Evolutionary conservation across 2,113 vertebrate genomes (phyloP).

Genomic region (Leucopsar rothschildi): DNA sequence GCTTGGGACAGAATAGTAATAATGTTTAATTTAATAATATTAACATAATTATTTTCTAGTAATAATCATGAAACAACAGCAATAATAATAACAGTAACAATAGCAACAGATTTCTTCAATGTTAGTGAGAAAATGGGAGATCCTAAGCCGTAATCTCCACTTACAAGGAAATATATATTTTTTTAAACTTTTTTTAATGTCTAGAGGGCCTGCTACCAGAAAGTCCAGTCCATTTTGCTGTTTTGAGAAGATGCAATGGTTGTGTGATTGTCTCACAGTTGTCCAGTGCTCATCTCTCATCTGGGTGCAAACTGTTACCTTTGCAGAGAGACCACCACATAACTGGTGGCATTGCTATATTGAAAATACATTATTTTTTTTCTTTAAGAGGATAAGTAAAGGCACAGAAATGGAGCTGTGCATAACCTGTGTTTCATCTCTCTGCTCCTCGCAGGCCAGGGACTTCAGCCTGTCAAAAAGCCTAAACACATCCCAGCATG

Average conservation of each 20-base stretch:
- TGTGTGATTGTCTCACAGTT: not conserved
- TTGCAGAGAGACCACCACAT: not conserved
- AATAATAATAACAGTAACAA: not conserved
- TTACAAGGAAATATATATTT: not conserved
- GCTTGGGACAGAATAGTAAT: not conserved
- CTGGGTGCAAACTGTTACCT: not conserved
- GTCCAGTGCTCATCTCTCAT: not conserved
- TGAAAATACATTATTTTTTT: not conserved
- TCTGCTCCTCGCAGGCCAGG: not conserved
- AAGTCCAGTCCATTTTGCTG: not conserved
- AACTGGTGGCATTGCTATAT: not conserved
- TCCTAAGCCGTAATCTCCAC: not conserved
- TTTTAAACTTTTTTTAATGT: not conserved
- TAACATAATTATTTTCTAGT: not conserved
- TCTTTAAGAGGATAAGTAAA: not conserved
- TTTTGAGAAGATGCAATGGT: not conserved
- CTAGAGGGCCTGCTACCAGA: fast-evolving
- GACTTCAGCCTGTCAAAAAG: not conserved
- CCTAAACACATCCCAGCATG: not conserved
- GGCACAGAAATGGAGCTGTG: not conserved
- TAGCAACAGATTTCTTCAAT: not conserved
- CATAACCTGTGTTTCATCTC: not conserved
- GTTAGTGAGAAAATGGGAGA: not conserved
- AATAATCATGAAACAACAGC: not conserved
- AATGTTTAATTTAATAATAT: not conserved